A percentile compares a stretch with the other conserved stretches of the same genome.
Evolutionary conservation across 23 tunicate species (phyloP).

Genomic region (Botrylloides violaceus): DNA sequence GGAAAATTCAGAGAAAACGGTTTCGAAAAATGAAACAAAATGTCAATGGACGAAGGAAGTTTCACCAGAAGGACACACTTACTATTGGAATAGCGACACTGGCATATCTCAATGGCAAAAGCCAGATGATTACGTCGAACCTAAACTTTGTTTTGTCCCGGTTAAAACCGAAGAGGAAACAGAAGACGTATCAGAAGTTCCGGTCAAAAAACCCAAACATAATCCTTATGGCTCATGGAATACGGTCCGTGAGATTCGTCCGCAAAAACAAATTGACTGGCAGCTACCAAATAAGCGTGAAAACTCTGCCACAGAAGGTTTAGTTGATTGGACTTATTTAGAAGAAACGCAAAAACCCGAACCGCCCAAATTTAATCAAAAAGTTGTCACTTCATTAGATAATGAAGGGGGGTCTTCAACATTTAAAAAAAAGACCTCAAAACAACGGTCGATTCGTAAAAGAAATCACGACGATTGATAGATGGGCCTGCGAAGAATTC

Average conservation of each 20-base stretch:
- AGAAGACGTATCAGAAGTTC: constrained; percentile 3
- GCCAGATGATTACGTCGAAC: constrained; percentile 19
- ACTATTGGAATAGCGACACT: constrained; percentile 21
- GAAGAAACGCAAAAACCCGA: neutral
- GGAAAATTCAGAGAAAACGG: neutral
- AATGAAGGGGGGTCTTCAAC: neutral
- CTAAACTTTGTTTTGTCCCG: neutral
- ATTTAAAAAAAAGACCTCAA: constrained; percentile 16
- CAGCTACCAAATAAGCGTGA: constrained; percentile 3
- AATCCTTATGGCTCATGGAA: constrained; percentile 19
- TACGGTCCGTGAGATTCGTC: neutral
- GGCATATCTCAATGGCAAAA: constrained; percentile 24
- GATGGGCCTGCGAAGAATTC: too few species aligned
- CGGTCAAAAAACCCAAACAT: constrained; percentile 7
- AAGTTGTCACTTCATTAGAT: constrained; percentile 10
- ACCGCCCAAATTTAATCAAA: constrained; percentile 13
- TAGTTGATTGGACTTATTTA: constrained; percentile 5
- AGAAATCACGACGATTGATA: constrained; percentile 7
- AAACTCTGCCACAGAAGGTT: neutral
- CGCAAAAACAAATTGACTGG: neutral
- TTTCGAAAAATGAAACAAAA: too few species aligned
- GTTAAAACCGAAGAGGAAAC: constrained; percentile 1
- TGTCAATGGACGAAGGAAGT: constrained; percentile 2
- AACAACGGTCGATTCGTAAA: constrained; percentile 11
- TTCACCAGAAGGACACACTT: constrained; percentile 17